Evolutionary conservation across 2,113 vertebrate species (phyloP), one percentile per base, ranked within the genome.

Genomic region (Rhodinocichla rosea): DNA sequence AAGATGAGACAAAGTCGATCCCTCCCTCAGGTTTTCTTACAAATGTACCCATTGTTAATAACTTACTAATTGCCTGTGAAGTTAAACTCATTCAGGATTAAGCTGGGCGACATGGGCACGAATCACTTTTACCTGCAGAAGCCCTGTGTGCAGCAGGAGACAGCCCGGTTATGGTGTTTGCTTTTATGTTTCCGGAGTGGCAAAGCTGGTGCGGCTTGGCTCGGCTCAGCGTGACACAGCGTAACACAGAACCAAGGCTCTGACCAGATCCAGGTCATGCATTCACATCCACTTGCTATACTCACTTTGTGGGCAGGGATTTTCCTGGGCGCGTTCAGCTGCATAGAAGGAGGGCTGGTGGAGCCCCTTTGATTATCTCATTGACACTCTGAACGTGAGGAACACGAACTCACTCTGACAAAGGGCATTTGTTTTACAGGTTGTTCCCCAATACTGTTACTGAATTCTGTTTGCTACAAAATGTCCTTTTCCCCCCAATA

Each of bases 381-480:
- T 33, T 68, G 95, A 97, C 92, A 95, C 90, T 92, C 70, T 59
- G 87, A 96, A 92, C 65, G 68, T 6, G 71, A 97, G 95, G 94
- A 96, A 95, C 93, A 94, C 91, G 40, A 94, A 87, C 86, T 93
- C 96, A 20, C 22, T 91, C 93, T 90, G 76, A 39, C 44, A 76
- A 91, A 40, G 42, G 96, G 95, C 49, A 87, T 82, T 86, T 56
- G 87, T 84, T 86, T 85, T 87, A 95, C 91, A 21, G 55, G 96
- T 91, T 95, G 97, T 96, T 97, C 96, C 97, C 97, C 97, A 94
- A 97, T 96, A 97, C 82, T 69, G 94, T 97, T 96, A 93, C 95
- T 92, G 95, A 97, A 90, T 96, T 97, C 93, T 32, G 56, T 92
- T 92, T 98, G 96, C 96, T 98, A 95, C 45, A 94, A 97, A 95